Conservation (phyloP, 92 coral and sea anemone species). For the Pocillopora grandis region DNA sequence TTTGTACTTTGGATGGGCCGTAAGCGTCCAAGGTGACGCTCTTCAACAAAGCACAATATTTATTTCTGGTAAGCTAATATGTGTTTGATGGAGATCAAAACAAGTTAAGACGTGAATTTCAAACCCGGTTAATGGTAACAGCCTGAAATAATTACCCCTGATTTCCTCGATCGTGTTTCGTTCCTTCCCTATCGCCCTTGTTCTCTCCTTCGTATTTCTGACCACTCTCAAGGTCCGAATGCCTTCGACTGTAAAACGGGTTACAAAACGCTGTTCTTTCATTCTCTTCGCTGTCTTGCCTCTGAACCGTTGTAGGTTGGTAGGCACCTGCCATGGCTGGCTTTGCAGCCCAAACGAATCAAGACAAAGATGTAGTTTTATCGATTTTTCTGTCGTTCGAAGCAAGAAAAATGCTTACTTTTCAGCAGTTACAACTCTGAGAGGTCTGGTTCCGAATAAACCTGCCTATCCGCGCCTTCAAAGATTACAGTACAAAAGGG, state of each 20-base stretch:
- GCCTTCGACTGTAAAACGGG: conserved; percentile 39
- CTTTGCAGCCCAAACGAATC: not conserved
- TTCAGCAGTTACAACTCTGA: not conserved
- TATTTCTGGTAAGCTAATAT: not conserved
- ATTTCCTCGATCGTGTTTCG: conserved; percentile 28
- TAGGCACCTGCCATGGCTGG: conserved; percentile 86
- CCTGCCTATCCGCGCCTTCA: conserved; percentile 21
- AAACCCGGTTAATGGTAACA: not conserved
- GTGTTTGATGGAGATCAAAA: not conserved
- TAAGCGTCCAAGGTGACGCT: not conserved
- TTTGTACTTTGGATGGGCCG: not conserved
- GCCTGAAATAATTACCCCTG: conserved; percentile 30
- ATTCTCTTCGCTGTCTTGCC: conserved; percentile 12
- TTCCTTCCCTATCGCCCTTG: not conserved
- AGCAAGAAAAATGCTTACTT: not conserved
- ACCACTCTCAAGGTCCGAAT: not conserved
- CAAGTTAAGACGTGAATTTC: not conserved
- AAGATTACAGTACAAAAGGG: conserved; percentile 11
- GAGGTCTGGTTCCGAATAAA: conserved; percentile 32
- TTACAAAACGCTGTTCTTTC: conserved; percentile 14
- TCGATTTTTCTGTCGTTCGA: not conserved
- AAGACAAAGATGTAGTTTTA: not conserved
- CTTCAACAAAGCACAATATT: not conserved
- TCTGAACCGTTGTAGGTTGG: conserved; percentile 84
- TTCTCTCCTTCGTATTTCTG: not conserved